Conservation (phyloP, 2,113 vertebrate genomes). For the Mola mola region DNA sequence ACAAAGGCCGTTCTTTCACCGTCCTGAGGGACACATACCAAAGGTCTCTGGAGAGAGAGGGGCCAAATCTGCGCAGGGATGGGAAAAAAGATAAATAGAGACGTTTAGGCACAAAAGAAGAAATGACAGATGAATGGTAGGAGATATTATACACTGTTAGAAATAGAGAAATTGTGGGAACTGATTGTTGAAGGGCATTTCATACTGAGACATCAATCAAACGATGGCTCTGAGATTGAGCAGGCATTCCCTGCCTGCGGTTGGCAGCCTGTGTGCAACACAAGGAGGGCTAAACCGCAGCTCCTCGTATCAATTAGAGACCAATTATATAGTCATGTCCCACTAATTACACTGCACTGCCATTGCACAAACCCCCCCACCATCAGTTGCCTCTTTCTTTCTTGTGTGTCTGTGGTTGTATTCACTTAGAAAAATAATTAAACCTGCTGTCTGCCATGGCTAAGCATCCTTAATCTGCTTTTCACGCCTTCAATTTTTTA, state of each 20-base stretch:
- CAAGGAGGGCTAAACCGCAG: constrained; percentile 44
- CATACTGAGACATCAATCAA: constrained; percentile 69
- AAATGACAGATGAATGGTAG: constrained; percentile 59
- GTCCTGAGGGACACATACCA: constrained; percentile 27
- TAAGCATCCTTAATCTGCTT: constrained; percentile 67
- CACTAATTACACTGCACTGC: constrained; percentile 64
- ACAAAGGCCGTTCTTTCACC: constrained; percentile 41
- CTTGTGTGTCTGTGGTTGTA: constrained; percentile 25
- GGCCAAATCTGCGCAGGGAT: constrained; percentile 48
- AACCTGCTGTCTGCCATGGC: constrained; percentile 53
- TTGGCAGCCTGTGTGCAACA: constrained; percentile 50
- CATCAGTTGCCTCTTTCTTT: constrained; percentile 25
- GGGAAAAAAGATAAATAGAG: constrained; percentile 53
- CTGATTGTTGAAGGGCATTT: constrained; percentile 70
- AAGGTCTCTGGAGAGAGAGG: constrained; percentile 50
- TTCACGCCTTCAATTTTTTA: constrained; percentile 45
- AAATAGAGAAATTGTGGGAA: constrained; percentile 39
- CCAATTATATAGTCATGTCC: constrained; percentile 73
- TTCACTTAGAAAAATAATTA: constrained; percentile 72
- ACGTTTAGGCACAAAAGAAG: constrained; percentile 47
- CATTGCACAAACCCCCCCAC: constrained; percentile 23
- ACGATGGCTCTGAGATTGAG: constrained; percentile 46
- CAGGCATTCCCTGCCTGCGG: constrained; percentile 39
- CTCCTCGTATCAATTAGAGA: constrained; percentile 74
- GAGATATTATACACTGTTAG: constrained; percentile 59